Evolutionary conservation across 1,140 invertebrate genomes (phyloP).

Genomic region (Drosophila mayri): DNA sequence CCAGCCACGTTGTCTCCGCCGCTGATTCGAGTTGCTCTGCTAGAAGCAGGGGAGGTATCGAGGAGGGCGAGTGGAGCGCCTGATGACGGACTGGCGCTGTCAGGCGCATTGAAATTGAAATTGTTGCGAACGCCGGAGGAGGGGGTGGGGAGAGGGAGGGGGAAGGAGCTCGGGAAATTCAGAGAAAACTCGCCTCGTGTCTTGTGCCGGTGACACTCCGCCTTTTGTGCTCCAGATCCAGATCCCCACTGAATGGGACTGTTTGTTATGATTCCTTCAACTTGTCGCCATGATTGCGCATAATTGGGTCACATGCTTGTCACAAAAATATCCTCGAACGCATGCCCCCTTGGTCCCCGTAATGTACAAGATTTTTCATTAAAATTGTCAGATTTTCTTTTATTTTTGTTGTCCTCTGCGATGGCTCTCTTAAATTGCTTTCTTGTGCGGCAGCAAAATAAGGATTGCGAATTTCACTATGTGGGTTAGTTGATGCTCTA

Average conservation of each 20-base stretch:
- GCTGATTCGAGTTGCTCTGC: slow-evolving; percentile 62
- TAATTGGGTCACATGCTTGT: slow-evolving; percentile 82
- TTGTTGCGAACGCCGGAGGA: slow-evolving; percentile 44
- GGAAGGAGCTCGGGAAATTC: background rate
- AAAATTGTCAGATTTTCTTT: slow-evolving; percentile 70
- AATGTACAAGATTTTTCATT: slow-evolving; percentile 73
- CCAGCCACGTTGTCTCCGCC: slow-evolving; percentile 26
- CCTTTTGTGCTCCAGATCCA: slow-evolving; percentile 58
- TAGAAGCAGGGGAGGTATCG: background rate
- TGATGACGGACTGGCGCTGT: slow-evolving; percentile 66
- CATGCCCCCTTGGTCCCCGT: slow-evolving; percentile 17
- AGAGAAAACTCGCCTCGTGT: slow-evolving; percentile 51
- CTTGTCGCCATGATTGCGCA: slow-evolving; percentile 66
- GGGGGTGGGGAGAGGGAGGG: background rate
- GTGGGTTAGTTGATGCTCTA: slow-evolving; percentile 34
- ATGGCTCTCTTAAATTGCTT: slow-evolving; percentile 66
- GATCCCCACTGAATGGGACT: slow-evolving; percentile 57
- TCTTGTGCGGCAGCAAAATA: slow-evolving; percentile 49
- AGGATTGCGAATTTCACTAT: slow-evolving; percentile 28
- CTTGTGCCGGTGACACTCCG: slow-evolving; percentile 74
- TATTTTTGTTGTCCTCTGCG: slow-evolving; percentile 9
- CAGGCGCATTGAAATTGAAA: slow-evolving; percentile 81
- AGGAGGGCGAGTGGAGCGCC: slow-evolving; percentile 3
- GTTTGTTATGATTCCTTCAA: slow-evolving; percentile 65
- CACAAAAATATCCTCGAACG: slow-evolving; percentile 53